Percentiles rank a stretch among this genome's conserved stretches.
Evolutionary conservation across 2,888 invertebrate genomes (phyloP).

Genomic region (Drosophila atroscutellata): DNA sequence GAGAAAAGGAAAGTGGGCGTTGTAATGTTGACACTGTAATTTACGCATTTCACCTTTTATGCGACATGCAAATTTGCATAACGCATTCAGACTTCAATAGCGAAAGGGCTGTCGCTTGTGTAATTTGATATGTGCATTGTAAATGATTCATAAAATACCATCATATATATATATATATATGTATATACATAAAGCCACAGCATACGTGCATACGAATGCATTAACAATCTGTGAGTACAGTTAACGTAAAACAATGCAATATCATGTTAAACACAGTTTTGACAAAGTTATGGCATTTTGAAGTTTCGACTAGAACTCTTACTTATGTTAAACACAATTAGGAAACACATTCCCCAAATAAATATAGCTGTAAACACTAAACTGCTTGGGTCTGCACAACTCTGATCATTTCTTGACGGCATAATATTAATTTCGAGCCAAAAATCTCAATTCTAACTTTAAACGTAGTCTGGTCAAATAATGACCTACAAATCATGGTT

Average conservation of each 20-base stretch:
- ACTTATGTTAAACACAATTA: not conserved
- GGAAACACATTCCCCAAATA: not conserved
- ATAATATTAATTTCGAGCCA: not conserved
- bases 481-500: not conserved
- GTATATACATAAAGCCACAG: not conserved
- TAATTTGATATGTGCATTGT: conserved; percentile 57
- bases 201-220: not conserved
- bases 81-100: conserved; percentile 36
- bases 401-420: not conserved
- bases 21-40: conserved; percentile 80
- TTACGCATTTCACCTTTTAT: conserved; percentile 73
- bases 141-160: conserved; percentile 8
- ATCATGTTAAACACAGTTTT: not conserved
- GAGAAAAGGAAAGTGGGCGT: conserved; percentile 65
- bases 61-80: conserved; percentile 64
- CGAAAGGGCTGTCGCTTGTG: conserved; percentile 60
- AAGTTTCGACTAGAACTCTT: too few relatives aligned
- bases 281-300: too few relatives aligned
- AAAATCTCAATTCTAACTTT: not conserved
- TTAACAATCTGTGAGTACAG: conserved; percentile 19
- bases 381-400: not conserved
- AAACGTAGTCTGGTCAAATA: not conserved
- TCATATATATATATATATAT: not conserved
- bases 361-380: not conserved
- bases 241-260: conserved; percentile 1